These are phyloP conservation scores for Alectoris magna DNA, from an alignment of 2,797 vertebrate genomes.

Conservation along the genomic window DNA sequence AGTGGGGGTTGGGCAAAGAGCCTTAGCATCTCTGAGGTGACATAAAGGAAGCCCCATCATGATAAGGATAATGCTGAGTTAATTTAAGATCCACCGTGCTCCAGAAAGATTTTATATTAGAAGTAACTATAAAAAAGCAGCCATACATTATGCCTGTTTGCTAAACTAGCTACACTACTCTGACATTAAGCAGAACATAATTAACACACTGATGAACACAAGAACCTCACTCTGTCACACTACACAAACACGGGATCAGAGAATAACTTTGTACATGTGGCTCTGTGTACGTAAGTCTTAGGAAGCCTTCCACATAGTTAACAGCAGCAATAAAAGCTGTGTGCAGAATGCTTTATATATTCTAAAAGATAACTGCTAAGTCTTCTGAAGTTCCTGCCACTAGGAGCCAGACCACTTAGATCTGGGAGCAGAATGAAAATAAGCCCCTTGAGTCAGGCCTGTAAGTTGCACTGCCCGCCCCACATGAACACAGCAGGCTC, in stretches of 20 bases:
- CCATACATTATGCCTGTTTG: neutral
- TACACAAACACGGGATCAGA: neutral
- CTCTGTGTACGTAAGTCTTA: neutral
- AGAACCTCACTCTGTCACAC: rapidly evolving
- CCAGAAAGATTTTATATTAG: neutral
- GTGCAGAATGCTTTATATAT: neutral
- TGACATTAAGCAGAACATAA: neutral
- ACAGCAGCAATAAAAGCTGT: neutral
- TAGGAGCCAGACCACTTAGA: neutral
- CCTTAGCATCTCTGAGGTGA: neutral
- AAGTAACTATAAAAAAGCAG: neutral
- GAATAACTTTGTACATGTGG: neutral
- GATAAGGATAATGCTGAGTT: neutral
- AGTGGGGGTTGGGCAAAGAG: neutral
- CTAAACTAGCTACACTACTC: neutral
- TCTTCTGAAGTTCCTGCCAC: neutral
- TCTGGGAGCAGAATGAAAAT: neutral
- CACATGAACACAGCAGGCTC: neutral
- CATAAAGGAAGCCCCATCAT: neutral
- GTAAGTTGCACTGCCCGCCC: neutral
- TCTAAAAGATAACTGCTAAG: neutral
- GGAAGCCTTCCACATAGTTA: neutral
- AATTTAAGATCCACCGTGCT: neutral
- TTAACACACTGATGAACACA: rapidly evolving
- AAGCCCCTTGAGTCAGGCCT: neutral